These are phyloP conservation scores for Macaca nemestrina DNA, from an alignment of 2,113 vertebrate genomes.

Conservation along the genomic window DNA sequence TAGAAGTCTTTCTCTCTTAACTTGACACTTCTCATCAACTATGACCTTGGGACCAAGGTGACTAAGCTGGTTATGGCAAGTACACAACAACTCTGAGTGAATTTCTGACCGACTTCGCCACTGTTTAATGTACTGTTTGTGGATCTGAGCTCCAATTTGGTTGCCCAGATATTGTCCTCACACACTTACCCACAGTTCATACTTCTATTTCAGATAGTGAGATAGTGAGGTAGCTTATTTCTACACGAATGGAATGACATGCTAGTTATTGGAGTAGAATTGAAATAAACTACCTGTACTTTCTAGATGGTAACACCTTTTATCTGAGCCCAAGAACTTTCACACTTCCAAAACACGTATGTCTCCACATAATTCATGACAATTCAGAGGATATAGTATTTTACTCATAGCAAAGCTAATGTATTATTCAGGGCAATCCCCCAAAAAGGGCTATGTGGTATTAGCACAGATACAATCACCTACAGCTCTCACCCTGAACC, in stretches of 20 bases:
- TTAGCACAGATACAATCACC: background rate
- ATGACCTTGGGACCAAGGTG: background rate
- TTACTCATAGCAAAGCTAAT: background rate
- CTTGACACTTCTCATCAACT: background rate
- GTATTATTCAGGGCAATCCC: background rate
- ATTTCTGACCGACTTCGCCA: background rate
- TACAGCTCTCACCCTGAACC: background rate
- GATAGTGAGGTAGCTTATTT: background rate
- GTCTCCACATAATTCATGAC: background rate
- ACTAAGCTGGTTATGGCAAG: background rate
- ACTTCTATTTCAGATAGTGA: background rate
- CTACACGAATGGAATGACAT: background rate
- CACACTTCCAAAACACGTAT: constrained; percentile 11
- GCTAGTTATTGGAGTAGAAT: background rate
- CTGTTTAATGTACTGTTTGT: background rate
- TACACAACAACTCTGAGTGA: background rate
- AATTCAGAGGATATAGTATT: background rate
- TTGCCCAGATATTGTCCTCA: background rate
- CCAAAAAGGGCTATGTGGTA: background rate
- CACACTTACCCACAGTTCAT: background rate
- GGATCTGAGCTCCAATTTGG: background rate
- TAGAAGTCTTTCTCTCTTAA: background rate
- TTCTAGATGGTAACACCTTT: background rate
- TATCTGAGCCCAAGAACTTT: background rate
- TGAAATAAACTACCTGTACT: background rate